Percentiles rank a stretch among this genome's conserved stretches.
Evolutionary conservation across 1,140 invertebrate genomes (phyloP).

Genomic region (Drosophila prosaltans): DNA sequence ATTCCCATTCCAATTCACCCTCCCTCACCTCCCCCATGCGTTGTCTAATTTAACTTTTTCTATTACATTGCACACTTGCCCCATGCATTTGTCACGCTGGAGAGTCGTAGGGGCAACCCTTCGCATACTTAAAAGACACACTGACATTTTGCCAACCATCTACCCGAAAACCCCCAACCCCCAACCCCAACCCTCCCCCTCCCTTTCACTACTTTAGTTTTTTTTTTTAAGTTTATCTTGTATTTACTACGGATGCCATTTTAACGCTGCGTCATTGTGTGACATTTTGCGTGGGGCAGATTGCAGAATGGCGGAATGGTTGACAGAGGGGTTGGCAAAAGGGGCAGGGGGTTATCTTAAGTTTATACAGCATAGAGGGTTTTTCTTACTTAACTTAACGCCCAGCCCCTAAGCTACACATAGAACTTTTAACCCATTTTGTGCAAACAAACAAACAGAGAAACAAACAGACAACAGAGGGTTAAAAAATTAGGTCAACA

Average conservation of each 20-base stretch:
- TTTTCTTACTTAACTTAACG: constrained; percentile 49
- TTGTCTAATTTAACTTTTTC: constrained; percentile 76
- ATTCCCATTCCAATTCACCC: background rate
- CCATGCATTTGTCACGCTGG: constrained; percentile 64
- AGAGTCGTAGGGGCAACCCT: constrained; percentile 29
- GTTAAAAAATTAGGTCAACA: constrained; percentile 60
- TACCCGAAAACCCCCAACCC: background rate
- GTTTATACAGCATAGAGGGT: constrained; percentile 36
- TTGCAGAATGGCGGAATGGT: background rate
- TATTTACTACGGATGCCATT: constrained; percentile 54
- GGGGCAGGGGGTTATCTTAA: constrained; percentile 24
- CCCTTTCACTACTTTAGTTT: background rate
- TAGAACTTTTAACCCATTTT: constrained; percentile 72
- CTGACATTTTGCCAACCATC: constrained; percentile 35
- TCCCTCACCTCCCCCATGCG: constrained; percentile 28
- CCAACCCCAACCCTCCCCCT: background rate
- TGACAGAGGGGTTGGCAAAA: background rate
- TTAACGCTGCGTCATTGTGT: constrained; percentile 72
- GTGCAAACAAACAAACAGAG: constrained; percentile 63
- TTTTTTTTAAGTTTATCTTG: constrained; percentile 16
- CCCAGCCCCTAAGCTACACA: constrained; percentile 41
- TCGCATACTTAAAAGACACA: constrained; percentile 66
- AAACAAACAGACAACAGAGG: constrained; percentile 50
- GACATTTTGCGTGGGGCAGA: constrained; percentile 66
- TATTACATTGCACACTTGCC: constrained; percentile 71